A percentile compares a stretch with the other conserved stretches of the same genome.
These are phyloP conservation scores for Turdus rufiventris DNA, from an alignment of 2,113 vertebrate genomes.

Conservation along the genomic window DNA sequence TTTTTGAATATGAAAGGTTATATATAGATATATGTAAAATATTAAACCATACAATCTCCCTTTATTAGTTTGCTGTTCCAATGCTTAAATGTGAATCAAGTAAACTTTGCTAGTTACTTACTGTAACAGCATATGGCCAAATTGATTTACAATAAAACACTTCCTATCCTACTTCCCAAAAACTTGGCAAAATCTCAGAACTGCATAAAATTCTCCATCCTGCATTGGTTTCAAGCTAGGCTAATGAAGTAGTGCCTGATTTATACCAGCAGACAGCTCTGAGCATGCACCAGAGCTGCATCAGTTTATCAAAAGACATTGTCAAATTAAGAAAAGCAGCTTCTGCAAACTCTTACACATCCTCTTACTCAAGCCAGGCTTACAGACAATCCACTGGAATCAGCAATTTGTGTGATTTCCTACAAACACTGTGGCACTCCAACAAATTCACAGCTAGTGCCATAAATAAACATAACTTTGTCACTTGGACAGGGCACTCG, in stretches of 20 bases:
- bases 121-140: not conserved
- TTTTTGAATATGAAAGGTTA: not conserved
- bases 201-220: not conserved
- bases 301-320: not conserved
- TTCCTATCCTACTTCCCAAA: not conserved
- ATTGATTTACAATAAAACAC: not conserved
- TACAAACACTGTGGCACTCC: not conserved
- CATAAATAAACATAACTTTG: not conserved
- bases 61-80: not conserved
- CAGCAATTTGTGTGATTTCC: not conserved
- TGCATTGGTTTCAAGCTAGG: not conserved
- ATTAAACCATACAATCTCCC: not conserved
- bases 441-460: not conserved
- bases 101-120: not conserved
- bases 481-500: not conserved
- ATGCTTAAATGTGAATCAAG: not conserved
- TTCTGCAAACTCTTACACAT: not conserved
- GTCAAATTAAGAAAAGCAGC: not conserved
- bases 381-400: not conserved
- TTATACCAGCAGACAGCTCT: not conserved
- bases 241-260: not conserved
- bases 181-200: not conserved
- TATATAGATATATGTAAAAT: not conserved
- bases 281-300: not conserved
- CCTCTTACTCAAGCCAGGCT: not conserved